phyloP scores from a whole-genome alignment of 2,888 invertebrate species.

The Stegophylla sp. region DNA sequence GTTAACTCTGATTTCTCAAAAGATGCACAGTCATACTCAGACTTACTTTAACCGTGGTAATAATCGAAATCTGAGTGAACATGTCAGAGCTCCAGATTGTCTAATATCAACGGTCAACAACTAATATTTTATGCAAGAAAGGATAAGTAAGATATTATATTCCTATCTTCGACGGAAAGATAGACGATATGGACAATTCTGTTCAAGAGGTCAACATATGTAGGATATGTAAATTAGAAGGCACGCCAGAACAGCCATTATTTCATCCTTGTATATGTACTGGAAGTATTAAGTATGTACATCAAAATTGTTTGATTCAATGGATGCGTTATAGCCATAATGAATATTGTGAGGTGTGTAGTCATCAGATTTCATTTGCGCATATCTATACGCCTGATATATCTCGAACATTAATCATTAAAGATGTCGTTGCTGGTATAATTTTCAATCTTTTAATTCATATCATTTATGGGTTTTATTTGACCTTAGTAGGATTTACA shows the following conservation, averaged over 20 bases:
- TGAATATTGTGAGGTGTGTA: constrained; percentile 97
- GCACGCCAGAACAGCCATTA: constrained; percentile 85
- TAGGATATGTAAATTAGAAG: constrained; percentile 96
- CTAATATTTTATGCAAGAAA: too few relatives aligned
- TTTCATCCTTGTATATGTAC: constrained; percentile 99
- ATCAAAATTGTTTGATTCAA: constrained; percentile 96
- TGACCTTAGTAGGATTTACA: constrained; percentile 93
- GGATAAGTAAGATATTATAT: too few relatives aligned
- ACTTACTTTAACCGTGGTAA: too few relatives aligned
- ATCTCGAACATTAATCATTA: constrained; percentile 94
- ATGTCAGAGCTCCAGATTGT: too few relatives aligned
- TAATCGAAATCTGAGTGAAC: too few relatives aligned
- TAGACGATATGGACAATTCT: constrained; percentile 67
- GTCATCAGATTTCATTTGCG: constrained; percentile 92
- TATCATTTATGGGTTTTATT: constrained; percentile 95
- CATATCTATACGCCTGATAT: constrained; percentile 99
- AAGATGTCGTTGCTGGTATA: constrained; percentile 89
- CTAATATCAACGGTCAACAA: too few relatives aligned
- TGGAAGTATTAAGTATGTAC: constrained; percentile 98
- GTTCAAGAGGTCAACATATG: constrained; percentile 85
- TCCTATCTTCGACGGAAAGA: neutral
- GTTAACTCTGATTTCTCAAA: too few relatives aligned
- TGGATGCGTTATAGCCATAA: constrained; percentile 99
- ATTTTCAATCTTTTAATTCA: constrained; percentile 88
- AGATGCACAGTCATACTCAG: too few relatives aligned